These are phyloP conservation scores for Lomographa bimaculata DNA, from an alignment of 2,888 invertebrate species.

Conservation along the genomic window DNA sequence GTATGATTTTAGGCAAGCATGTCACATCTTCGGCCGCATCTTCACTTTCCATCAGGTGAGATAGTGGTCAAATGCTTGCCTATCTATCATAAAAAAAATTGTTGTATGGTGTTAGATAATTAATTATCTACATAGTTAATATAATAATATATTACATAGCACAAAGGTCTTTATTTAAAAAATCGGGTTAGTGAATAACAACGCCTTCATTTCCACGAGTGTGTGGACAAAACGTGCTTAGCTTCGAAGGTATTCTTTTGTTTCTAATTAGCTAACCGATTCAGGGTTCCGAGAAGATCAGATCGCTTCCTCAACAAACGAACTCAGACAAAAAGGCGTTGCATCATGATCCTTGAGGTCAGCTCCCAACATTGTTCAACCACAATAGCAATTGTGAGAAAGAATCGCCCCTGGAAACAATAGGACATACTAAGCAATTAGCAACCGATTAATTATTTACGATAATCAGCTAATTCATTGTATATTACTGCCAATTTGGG, in stretches of 20 bases:
- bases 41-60: too few species aligned
- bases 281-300: slow-evolving; percentile 44
- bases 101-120: too few species aligned
- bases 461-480: slow-evolving; percentile 47
- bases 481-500: too few species aligned
- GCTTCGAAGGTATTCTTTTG: slow-evolving; percentile 22
- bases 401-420: slow-evolving; percentile 68
- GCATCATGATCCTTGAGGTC: slow-evolving; percentile 71
- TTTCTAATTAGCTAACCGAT: slow-evolving; percentile 30
- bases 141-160: too few species aligned
- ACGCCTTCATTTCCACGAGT: neutral
- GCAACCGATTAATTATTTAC: slow-evolving; percentile 76
- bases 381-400: slow-evolving; percentile 81
- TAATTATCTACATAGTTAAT: too few species aligned
- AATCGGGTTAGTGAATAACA: neutral
- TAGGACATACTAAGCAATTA: slow-evolving; percentile 73
- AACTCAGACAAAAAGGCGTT: slow-evolving; percentile 52
- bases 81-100: too few species aligned
- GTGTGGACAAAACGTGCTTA: neutral
- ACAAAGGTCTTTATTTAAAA: too few species aligned
- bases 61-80: too few species aligned
- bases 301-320: slow-evolving; percentile 46
- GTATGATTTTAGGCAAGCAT: too few species aligned
- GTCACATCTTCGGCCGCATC: too few species aligned
- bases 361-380: slow-evolving; percentile 78